phyloP scores from a whole-genome alignment of 2,888 invertebrate species.

The Mythimna pallens region DNA sequence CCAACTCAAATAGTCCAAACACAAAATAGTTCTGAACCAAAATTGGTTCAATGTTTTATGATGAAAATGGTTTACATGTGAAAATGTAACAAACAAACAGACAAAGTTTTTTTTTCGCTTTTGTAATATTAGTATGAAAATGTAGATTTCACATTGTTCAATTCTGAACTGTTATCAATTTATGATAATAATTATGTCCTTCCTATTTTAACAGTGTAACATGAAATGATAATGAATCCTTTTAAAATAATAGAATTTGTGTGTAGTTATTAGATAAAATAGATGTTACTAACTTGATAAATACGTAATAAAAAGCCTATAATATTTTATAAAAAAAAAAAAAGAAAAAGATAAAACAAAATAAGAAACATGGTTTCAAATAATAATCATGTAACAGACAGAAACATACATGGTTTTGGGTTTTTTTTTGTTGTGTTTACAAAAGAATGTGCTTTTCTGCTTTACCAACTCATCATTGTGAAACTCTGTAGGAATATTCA shows the following conservation, averaged over 20 bases:
- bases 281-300: not conserved
- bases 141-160: not conserved
- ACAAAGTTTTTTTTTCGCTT: not conserved
- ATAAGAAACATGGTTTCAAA: constrained; percentile 1
- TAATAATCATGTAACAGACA: not conserved
- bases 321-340: too few relatives aligned
- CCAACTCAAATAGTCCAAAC: not conserved
- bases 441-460: not conserved
- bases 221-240: constrained; percentile 44
- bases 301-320: not conserved
- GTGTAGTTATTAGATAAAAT: constrained; percentile 36
- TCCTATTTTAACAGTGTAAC: constrained; percentile 21
- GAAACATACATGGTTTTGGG: too few relatives aligned
- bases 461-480: not conserved
- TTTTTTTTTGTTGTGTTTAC: not conserved
- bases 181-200: constrained; percentile 38
- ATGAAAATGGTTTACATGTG: not conserved
- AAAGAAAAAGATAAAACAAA: not conserved
- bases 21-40: not conserved
- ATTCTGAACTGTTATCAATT: constrained; percentile 42
- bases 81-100: not conserved
- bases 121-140: not conserved
- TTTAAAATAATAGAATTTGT: constrained; percentile 44
- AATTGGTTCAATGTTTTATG: not conserved
- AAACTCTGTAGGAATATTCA: too few relatives aligned